phyloP scores from a whole-genome alignment of 1,140 invertebrate species.

The Heliconius congener region DNA sequence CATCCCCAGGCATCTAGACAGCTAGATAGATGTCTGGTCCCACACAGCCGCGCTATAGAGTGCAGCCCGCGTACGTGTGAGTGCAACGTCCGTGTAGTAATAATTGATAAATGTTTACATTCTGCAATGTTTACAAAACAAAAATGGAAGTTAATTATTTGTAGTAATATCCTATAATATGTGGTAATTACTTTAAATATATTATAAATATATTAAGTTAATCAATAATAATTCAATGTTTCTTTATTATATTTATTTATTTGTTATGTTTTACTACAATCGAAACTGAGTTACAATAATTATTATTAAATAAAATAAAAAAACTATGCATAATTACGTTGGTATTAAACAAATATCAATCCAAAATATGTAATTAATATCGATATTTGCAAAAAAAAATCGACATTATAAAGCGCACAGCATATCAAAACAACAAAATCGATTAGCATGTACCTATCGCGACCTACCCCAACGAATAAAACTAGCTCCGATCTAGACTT shows the following conservation, averaged over 20 bases:
- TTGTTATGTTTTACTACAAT: no score
- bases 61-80: neutral
- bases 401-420: neutral
- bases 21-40: conserved; percentile 56
- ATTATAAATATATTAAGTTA: no score
- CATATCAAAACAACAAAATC: conserved; percentile 1
- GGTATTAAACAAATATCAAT: neutral
- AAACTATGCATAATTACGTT: no score
- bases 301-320: no score
- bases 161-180: no score
- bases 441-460: conserved; percentile 31
- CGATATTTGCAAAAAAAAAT: neutral
- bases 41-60: conserved; percentile 28
- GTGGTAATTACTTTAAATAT: no score
- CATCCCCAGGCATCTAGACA: conserved; percentile 55
- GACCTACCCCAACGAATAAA: conserved; percentile 62
- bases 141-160: conserved; percentile 16
- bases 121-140: conserved; percentile 29
- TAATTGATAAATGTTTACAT: conserved; percentile 32
- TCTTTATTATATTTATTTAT: no score
- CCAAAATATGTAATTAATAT: neutral
- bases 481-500: conserved; percentile 43
- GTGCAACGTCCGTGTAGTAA: conserved; percentile 22
- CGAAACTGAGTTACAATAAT: no score
- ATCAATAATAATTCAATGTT: no score